Evolutionary conservation across 2,113 vertebrate species (phyloP).

Genomic region (Maccullochella peelii): DNA sequence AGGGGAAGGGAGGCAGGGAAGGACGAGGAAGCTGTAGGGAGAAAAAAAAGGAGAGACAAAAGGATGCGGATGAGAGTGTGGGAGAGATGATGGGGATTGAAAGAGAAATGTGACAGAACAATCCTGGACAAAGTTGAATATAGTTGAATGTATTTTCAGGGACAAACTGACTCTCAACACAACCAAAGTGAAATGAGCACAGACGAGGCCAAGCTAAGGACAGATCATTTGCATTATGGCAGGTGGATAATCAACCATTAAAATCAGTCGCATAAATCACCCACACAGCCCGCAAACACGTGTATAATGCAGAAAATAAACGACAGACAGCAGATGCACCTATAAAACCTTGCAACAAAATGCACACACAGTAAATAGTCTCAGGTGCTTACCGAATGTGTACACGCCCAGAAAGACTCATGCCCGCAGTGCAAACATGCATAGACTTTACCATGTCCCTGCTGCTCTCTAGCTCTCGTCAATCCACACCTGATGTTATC

Average conservation of each 20-base stretch:
- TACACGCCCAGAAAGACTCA: constrained; percentile 46
- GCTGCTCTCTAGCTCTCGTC: constrained; percentile 61
- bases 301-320: constrained; percentile 54
- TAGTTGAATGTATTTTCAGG: constrained; percentile 34
- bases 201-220: constrained; percentile 48
- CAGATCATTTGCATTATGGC: constrained; percentile 64
- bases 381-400: constrained; percentile 58
- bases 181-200: constrained; percentile 16
- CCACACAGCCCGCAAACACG: constrained; percentile 48
- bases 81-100: constrained; percentile 71
- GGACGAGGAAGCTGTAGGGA: constrained; percentile 54
- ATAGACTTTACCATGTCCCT: constrained; percentile 54
- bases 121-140: constrained; percentile 55
- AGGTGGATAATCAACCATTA: constrained; percentile 72
- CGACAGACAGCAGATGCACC: constrained; percentile 64
- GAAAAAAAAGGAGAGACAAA: constrained; percentile 48
- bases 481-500: constrained; percentile 83
- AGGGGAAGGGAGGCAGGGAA: constrained; percentile 19
- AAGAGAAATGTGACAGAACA: constrained; percentile 57
- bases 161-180: constrained; percentile 37
- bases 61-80: constrained; percentile 60
- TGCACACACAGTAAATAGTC: constrained; percentile 52
- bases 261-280: constrained; percentile 61
- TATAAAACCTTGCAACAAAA: constrained; percentile 64
- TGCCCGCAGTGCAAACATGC: constrained; percentile 61